Percentiles rank a stretch among this genome's conserved stretches.
Evolutionary conservation across 53 echinoderm and acorn worm genomes (phyloP).

Genomic region (Actinopyga echinites): DNA sequence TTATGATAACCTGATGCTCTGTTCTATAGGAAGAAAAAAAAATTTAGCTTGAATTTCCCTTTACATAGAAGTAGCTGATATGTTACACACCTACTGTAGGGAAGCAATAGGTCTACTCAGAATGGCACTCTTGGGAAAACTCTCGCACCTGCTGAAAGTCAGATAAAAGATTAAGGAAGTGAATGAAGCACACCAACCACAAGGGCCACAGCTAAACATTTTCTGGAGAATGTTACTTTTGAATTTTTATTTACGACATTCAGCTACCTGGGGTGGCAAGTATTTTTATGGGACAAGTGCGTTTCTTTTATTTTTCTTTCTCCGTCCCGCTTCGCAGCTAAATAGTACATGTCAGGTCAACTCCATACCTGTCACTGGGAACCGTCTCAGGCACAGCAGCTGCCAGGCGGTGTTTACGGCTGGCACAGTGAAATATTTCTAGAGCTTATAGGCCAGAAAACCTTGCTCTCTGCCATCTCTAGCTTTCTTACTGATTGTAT

Average conservation of each 20-base stretch:
- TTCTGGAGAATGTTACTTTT: constrained; percentile 17
- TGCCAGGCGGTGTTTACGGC: background rate
- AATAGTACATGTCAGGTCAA: constrained; percentile 33
- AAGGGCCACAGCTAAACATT: too few species aligned
- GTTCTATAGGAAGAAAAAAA: too few species aligned
- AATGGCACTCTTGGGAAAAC: too few species aligned
- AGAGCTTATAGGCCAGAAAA: background rate
- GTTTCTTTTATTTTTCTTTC: background rate
- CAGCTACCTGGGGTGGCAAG: constrained; percentile 34
- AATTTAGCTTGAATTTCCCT: too few species aligned
- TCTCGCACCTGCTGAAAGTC: too few species aligned
- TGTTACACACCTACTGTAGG: too few species aligned
- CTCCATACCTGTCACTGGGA: background rate
- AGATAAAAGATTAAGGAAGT: too few species aligned
- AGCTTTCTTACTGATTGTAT: background rate
- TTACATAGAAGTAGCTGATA: too few species aligned
- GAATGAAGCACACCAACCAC: too few species aligned
- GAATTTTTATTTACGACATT: constrained; percentile 21
- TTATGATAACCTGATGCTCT: too few species aligned
- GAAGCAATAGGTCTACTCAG: too few species aligned
- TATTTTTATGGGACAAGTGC: constrained; percentile 28
- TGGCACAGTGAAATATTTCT: background rate
- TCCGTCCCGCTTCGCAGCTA: constrained; percentile 5
- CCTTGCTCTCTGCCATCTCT: background rate
- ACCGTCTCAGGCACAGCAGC: background rate